Conservation (phyloP, 2,888 invertebrate genomes). For the Vannuccia rotundouncinata region DNA sequence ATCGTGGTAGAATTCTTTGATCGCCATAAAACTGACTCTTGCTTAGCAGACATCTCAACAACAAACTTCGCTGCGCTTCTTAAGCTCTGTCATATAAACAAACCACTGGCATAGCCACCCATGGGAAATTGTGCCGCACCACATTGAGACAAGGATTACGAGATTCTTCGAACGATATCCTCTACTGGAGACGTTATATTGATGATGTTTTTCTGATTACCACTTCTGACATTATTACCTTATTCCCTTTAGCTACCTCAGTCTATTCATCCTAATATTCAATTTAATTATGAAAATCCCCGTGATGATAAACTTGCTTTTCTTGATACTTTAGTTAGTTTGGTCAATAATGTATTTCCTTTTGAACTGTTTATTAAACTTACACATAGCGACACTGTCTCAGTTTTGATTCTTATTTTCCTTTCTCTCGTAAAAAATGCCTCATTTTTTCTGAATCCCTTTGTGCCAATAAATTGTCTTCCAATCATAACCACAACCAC, state of each 20-base stretch:
- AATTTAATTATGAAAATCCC: background rate
- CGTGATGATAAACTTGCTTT: constrained; percentile 1
- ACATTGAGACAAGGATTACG: no score
- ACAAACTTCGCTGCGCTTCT: background rate
- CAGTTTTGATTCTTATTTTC: constrained; percentile 20
- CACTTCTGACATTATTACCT: background rate
- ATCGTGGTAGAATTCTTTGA: background rate
- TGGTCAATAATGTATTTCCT: constrained; percentile 18
- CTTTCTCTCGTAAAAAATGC: no score
- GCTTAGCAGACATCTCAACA: background rate
- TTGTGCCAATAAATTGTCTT: no score
- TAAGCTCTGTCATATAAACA: background rate
- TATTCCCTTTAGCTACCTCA: background rate
- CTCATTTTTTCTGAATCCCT: no score
- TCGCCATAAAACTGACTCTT: background rate
- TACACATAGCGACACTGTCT: constrained; percentile 13
- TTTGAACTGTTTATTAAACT: constrained; percentile 14
- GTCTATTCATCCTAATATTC: constrained; percentile 30
- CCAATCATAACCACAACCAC: no score
- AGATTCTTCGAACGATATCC: background rate
- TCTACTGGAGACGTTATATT: constrained; percentile 12
- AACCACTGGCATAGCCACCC: background rate
- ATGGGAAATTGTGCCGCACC: background rate
- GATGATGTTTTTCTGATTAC: constrained; percentile 15
- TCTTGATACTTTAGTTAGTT: constrained; percentile 20